Conservation (phyloP, 2,797 vertebrate genomes). For the Leptoclinus maculatus region DNA sequence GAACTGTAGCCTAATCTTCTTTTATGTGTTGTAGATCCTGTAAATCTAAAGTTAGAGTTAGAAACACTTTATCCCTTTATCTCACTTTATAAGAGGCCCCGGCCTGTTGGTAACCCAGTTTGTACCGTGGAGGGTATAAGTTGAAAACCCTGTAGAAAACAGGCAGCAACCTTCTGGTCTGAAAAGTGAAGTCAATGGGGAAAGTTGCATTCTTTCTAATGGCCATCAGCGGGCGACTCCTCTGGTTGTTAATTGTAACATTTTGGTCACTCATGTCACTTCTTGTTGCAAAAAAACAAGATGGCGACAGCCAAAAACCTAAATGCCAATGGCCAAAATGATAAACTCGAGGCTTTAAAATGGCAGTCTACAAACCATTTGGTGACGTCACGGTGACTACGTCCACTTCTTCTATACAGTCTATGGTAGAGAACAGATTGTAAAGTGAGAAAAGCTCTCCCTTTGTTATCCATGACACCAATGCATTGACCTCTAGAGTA, state of each 20-base stretch:
- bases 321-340: no score
- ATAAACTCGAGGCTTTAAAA: background rate
- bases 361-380: no score
- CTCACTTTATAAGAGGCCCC: background rate
- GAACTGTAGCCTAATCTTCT: constrained; percentile 27
- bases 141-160: background rate
- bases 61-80: background rate
- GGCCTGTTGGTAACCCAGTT: background rate
- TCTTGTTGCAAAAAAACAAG: no score
- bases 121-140: background rate
- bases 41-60: constrained; percentile 13
- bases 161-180: background rate
- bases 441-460: background rate
- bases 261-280: background rate
- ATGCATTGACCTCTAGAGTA: background rate
- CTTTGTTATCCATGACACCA: background rate
- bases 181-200: background rate
- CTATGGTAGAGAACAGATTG: background rate
- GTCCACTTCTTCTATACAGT: background rate
- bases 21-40: constrained; percentile 7
- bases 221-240: no score
- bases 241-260: background rate
- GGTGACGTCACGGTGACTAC: no score
- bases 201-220: background rate
- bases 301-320: no score